phyloP scores from a whole-genome alignment of 2,888 invertebrate genomes.

The Trissoscelio sp. region DNA sequence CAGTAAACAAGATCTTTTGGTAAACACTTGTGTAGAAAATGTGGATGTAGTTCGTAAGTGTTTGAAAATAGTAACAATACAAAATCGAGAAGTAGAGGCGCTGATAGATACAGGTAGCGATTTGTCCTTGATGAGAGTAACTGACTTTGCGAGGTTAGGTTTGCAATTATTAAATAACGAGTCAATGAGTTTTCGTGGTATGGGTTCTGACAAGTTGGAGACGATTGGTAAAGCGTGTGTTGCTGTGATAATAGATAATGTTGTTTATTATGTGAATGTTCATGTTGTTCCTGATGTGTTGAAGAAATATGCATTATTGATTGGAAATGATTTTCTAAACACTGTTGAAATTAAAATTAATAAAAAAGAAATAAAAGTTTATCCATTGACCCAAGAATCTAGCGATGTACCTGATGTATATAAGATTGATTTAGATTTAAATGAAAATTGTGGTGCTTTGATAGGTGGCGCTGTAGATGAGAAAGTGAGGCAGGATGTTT shows the following conservation, averaged over 20 bases:
- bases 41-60: not conserved
- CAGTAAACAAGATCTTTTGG: not conserved
- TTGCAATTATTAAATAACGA: not conserved
- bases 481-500: slow-evolving; percentile 12
- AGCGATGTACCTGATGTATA: slow-evolving; percentile 14
- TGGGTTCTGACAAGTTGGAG: not conserved
- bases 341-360: slow-evolving; percentile 17
- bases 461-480: slow-evolving; percentile 25
- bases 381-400: not conserved
- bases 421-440: slow-evolving; percentile 14
- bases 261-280: not conserved
- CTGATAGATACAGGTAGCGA: slow-evolving; percentile 20
- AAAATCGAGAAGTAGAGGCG: not conserved
- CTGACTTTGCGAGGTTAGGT: slow-evolving; percentile 16
- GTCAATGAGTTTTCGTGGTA: slow-evolving; percentile 10
- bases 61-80: not conserved
- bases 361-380: slow-evolving; percentile 8
- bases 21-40: not conserved
- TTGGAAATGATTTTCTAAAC: slow-evolving; percentile 21
- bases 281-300: slow-evolving; percentile 5
- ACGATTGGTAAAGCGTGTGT: slow-evolving; percentile 2
- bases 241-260: slow-evolving; percentile 7
- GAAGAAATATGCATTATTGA: slow-evolving; percentile 1
- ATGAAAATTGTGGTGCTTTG: not conserved
- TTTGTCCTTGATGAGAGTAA: not conserved